phyloP scores from a whole-genome alignment of 2,113 vertebrate genomes.

The Myotis lucifugus region DNA sequence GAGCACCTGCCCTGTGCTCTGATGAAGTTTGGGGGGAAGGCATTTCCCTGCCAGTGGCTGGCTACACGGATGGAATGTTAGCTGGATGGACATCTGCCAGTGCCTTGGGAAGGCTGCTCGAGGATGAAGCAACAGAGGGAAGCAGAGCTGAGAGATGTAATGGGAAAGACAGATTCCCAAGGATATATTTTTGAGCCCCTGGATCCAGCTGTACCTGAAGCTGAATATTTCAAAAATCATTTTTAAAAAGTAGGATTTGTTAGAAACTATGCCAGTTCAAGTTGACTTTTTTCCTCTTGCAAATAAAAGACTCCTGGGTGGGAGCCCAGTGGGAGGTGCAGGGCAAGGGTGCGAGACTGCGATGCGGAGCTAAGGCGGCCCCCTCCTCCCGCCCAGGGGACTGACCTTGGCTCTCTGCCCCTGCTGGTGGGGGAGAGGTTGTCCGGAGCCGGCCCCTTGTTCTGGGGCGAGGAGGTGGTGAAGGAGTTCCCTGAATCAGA shows the following conservation, averaged over 20 bases:
- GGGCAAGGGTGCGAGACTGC: neutral
- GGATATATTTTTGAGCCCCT: neutral
- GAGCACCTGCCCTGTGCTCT: neutral
- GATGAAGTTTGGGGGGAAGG: neutral
- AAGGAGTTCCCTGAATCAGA: slow-evolving; percentile 98
- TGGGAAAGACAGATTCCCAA: neutral
- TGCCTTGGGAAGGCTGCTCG: neutral
- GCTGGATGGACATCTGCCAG: neutral
- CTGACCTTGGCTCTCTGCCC: slow-evolving; percentile 85
- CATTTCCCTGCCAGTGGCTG: neutral
- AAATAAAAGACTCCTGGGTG: neutral
- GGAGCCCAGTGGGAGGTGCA: neutral
- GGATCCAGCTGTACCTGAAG: slow-evolving; percentile 20
- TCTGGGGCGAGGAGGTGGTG: slow-evolving; percentile 94
- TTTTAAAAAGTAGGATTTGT: neutral
- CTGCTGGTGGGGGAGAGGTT: slow-evolving; percentile 83
- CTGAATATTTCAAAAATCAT: neutral
- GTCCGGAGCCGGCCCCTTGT: slow-evolving; percentile 87
- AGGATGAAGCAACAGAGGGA: neutral
- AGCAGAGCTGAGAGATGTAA: neutral
- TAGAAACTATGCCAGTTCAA: neutral
- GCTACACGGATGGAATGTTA: neutral
- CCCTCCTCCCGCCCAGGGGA: neutral
- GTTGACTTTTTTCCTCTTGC: neutral
- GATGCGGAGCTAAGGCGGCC: too few relatives aligned